Evolutionary conservation across 1,140 invertebrate species (phyloP), one percentile per base, ranked within the genome.

Genomic region (Zaprionus kolodkinae): DNA sequence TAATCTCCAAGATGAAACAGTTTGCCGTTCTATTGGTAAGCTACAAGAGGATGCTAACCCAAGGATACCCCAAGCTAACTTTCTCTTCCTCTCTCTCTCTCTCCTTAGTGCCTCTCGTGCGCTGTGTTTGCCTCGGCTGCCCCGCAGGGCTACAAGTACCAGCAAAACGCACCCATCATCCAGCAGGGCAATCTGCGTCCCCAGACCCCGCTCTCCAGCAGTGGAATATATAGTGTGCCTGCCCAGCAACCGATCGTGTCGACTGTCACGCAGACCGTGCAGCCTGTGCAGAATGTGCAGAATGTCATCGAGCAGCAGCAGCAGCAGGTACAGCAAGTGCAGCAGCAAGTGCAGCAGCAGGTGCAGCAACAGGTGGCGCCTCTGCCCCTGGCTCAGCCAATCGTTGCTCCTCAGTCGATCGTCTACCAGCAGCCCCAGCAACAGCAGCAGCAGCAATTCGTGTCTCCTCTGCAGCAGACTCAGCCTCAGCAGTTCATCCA

Each of bases 61-160:
- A 43, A 57, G 52, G 35, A 43, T 54, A 7, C 15, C n/a, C 13
- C 43, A 3, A 3, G 17, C 15, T 13, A 17, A 13, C 9, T 15
- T 0, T 4, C 7, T 33, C 7, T 21, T 4, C 38, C n/a, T 13
- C 6, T 12, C 4, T 35, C 11, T 36, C 6, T 43, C 0, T 61
- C 54, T 12, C 33, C 62, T 55, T 67, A 91, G 91, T 88, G 73
- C 62, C 57, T 91, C 15, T 78, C 81, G 36, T 55, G 69, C 40
- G 80, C 65, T 10, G 60, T 75, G 27, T 15, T 91, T 5, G 54
- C 75, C 4, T 76, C 69, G 21, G 77, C 77, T 13, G 85, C 78
- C 33, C 85, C 91, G 13, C 84, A 81, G 67, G 91, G 86, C 62
- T 91, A 91, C 62, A 88, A 81, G 30, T 91, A 91, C 56, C 78